Evolutionary conservation across 2,797 vertebrate species (phyloP).

Genomic region (Rhinatrema bivittatum): DNA sequence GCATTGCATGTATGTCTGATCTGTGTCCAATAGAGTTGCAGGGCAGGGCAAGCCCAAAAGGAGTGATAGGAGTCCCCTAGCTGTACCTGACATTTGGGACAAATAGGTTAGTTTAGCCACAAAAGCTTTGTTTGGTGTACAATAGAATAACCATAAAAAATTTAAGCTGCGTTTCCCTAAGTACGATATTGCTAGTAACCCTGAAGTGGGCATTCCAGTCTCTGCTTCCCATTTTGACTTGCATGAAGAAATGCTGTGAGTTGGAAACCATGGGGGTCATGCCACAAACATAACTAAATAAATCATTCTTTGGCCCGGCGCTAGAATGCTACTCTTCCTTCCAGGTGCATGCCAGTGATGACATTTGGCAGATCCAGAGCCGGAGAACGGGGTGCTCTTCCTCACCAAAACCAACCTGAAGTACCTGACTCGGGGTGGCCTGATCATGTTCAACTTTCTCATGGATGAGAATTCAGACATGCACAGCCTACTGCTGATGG

Average conservation of each 20-base stretch:
- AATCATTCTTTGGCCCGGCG: slow-evolving; percentile 86
- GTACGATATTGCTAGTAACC: too few species aligned
- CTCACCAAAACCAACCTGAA: slow-evolving; percentile 89
- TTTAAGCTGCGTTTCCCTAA: too few species aligned
- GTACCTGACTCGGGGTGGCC: slow-evolving; percentile 81
- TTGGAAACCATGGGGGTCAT: slow-evolving; percentile 93
- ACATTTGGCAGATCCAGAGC: slow-evolving; percentile 91
- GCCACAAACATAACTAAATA: too few species aligned
- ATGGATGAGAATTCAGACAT: slow-evolving; percentile 88
- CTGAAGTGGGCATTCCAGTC: slow-evolving; percentile 89
- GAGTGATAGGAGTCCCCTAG: too few species aligned
- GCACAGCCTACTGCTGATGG: slow-evolving; percentile 87
- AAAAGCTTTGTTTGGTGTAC: too few species aligned
- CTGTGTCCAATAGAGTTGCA: too few species aligned
- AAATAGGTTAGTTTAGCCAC: too few species aligned
- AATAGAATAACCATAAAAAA: too few species aligned
- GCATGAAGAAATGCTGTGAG: slow-evolving; percentile 94
- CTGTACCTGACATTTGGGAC: too few species aligned
- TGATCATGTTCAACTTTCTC: slow-evolving; percentile 89
- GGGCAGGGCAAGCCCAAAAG: too few species aligned
- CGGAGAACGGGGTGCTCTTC: slow-evolving; percentile 85
- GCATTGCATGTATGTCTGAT: too few species aligned
- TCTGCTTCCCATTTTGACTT: slow-evolving; percentile 86
- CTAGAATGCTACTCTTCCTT: slow-evolving; percentile 92
- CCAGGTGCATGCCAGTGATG: slow-evolving; percentile 78